Percentiles rank a stretch among this genome's conserved stretches.
These are phyloP conservation scores for Lomographa bimaculata DNA, from an alignment of 2,888 invertebrate species.

Conservation along the genomic window DNA sequence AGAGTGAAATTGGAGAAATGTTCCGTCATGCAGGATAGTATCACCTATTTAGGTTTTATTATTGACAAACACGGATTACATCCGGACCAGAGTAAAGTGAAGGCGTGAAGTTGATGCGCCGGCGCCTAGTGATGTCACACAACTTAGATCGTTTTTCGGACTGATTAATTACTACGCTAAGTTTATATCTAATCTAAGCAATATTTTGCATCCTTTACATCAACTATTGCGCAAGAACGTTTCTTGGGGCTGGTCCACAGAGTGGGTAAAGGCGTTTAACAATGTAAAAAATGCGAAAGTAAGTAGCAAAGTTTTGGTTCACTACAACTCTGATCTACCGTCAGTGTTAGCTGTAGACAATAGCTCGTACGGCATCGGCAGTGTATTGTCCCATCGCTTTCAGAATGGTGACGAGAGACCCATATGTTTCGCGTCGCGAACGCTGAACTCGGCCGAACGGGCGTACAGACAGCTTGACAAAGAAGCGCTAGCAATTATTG, in stretches of 20 bases:
- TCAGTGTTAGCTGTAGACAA: constrained; percentile 26
- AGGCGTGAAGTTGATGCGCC: too few relatives aligned
- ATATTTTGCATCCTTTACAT: constrained; percentile 14
- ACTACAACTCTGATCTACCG: constrained; percentile 15
- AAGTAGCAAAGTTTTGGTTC: too few relatives aligned
- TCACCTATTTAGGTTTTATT: neutral
- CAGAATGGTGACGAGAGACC: constrained; percentile 26
- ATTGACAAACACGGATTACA: neutral
- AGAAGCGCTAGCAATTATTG: constrained; percentile 15
- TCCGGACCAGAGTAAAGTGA: neutral
- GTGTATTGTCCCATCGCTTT: constrained; percentile 25
- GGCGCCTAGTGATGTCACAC: neutral
- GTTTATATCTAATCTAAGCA: constrained; percentile 14
- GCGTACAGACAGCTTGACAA: constrained; percentile 27
- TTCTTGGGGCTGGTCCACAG: constrained; percentile 14
- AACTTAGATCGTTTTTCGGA: too few relatives aligned
- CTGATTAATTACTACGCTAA: too few relatives aligned
- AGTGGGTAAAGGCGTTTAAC: too few relatives aligned
- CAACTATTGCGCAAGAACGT: constrained; percentile 9
- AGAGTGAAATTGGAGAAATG: constrained; percentile 1
- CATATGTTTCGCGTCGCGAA: too few relatives aligned
- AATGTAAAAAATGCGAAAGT: too few relatives aligned
- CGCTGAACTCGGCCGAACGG: too few relatives aligned
- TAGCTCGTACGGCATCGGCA: constrained; percentile 30
- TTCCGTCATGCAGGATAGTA: neutral